Percentiles rank a stretch among this genome's conserved stretches.
Conservation (phyloP, 1,140 invertebrate species). For the Plectus sambesii region DNA sequence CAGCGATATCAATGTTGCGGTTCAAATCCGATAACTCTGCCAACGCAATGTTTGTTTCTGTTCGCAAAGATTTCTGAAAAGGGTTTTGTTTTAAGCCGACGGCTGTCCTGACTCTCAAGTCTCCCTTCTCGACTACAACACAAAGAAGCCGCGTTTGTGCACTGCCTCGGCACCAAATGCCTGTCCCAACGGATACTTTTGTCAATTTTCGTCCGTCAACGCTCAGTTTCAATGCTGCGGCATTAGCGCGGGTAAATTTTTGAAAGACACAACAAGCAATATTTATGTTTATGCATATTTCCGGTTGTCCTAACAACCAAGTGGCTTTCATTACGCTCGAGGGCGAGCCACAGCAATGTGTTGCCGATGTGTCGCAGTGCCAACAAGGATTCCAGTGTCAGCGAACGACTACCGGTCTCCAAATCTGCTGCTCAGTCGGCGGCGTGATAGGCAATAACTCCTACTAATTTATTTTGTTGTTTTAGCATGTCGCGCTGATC, state of each 20-base stretch:
- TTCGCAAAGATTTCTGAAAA: too few species aligned
- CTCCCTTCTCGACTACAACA: slow-evolving; percentile 15
- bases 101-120: slow-evolving; percentile 20
- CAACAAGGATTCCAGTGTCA: slow-evolving; percentile 22
- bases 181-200: slow-evolving; percentile 23
- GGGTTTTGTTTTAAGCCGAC: too few species aligned
- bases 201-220: slow-evolving; percentile 19
- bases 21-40: slow-evolving; percentile 17
- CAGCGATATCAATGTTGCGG: slow-evolving; percentile 25
- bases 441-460: too few species aligned
- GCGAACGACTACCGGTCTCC: slow-evolving; percentile 8
- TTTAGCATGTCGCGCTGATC: too few species aligned
- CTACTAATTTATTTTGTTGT: too few species aligned
- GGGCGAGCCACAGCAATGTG: slow-evolving; percentile 23
- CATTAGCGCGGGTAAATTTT: too few species aligned
- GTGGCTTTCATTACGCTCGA: slow-evolving; percentile 20
- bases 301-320: slow-evolving; percentile 17
- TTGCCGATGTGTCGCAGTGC: slow-evolving; percentile 20
- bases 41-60: too few species aligned
- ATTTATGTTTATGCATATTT: too few species aligned
- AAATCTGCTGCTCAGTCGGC: slow-evolving; percentile 20
- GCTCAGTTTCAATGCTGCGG: slow-evolving; percentile 28
- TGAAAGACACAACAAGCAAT: too few species aligned
- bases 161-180: slow-evolving; percentile 15
- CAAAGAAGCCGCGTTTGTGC: slow-evolving; percentile 17